A percentile compares a stretch with the other conserved stretches of the same genome.
phyloP scores from a whole-genome alignment of 2,797 vertebrate genomes.

The Gymnothorax javanicus region DNA sequence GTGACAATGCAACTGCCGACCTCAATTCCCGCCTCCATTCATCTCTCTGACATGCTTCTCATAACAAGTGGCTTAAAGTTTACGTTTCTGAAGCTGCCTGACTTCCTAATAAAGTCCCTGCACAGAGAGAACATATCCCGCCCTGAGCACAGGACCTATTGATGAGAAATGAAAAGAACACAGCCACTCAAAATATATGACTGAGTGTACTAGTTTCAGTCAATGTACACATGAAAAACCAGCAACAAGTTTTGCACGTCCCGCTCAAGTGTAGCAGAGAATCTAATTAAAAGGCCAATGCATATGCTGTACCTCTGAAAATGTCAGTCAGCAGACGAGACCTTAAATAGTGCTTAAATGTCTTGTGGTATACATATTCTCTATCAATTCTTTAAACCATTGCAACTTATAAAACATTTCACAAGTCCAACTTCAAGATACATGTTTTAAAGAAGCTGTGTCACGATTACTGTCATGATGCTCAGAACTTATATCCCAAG shows the following conservation, averaged over 20 bases:
- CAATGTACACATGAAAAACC: neutral
- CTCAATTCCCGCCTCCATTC: constrained; percentile 38
- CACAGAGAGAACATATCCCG: constrained; percentile 23
- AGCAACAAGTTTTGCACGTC: neutral
- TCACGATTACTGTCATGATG: too few relatives aligned
- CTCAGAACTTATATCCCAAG: too few relatives aligned
- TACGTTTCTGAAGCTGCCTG: constrained; percentile 50
- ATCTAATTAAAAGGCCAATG: neutral
- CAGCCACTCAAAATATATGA: neutral
- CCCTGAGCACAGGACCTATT: neutral
- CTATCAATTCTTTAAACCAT: neutral
- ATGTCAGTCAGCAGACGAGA: neutral
- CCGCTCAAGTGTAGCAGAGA: neutral
- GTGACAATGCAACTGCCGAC: constrained; percentile 26
- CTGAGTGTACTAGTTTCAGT: neutral
- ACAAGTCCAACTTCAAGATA: neutral
- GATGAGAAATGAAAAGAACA: neutral
- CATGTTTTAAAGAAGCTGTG: neutral
- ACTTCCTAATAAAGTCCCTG: constrained; percentile 52
- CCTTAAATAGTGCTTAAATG: neutral
- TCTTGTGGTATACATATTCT: neutral
- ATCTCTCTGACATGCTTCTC: constrained; percentile 29
- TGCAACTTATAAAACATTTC: neutral
- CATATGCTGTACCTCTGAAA: neutral
- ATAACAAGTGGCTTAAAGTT: constrained; percentile 39